Base-by-base conservation (phyloP, 2,888 invertebrate species). In the Eumerus sabulonum region DNA sequence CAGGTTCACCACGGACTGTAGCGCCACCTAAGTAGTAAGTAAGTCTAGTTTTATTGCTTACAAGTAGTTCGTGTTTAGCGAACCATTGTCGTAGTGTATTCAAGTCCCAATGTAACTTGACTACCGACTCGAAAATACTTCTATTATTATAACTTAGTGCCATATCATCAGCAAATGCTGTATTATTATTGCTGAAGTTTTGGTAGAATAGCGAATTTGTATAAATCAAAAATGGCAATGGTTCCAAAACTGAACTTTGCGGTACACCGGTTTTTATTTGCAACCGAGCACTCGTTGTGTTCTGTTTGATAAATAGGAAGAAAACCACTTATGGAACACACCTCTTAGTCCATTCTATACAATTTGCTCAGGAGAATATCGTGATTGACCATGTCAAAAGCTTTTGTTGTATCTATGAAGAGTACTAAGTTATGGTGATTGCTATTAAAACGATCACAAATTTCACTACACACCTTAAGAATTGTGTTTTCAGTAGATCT, bases 121-220 rank as follows among this genome's bases (percentile, higher is more conserved):
- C 12, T 48, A 18, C 18, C 16, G 42, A 42, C 18, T 18, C 18
- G 18, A 48, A 48, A 12, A 17, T 48, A 48, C 18, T 48, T 48
- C 18, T 48, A 1, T 48, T 48, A 18, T 48, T 18, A 1, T 48
- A 9, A 7, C 27, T 27, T 27, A 27, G 27, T 27, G 27, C 27
- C 27, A 27, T 27, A 13, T 57, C 42, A 17, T 57, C 56, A 16
- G 42, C 44, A 44, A 42, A 57, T 42, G 56, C 19, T 42, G 56
- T 42, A 13, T 13, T n/a, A 42, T 18, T 12, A 18, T 18, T 44
- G 13, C 14, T 57, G 9, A 57, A 17, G 12, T 42, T 17, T 44
- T 57, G 56, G 18, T 42, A 18, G 19, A 57, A 11, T 16, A 57
- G 18, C n/a, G 42, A 57, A 57, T 42, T 57, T 1, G 42, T 13